Evolutionary conservation across 2,797 vertebrate genomes (phyloP).

Genomic region (Lithobates pipiens): DNA sequence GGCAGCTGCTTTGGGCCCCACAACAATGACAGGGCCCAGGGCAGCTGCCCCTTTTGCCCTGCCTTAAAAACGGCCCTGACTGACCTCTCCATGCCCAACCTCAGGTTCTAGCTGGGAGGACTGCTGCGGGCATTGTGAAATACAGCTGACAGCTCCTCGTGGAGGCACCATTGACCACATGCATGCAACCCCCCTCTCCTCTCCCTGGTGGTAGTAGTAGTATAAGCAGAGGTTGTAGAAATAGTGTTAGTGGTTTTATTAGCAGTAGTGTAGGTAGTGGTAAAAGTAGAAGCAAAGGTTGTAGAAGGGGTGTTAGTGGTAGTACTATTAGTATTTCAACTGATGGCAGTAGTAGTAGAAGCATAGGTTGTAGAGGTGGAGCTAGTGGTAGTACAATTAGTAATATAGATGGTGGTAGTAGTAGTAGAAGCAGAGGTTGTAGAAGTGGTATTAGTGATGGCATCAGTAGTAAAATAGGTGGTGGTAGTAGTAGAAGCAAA

Average conservation of each 20-base stretch:
- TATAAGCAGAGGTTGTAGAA: neutral
- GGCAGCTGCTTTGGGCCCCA: no score
- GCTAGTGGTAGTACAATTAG: neutral
- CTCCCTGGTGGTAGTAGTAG: neutral
- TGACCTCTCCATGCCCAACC: no score
- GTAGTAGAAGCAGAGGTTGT: neutral
- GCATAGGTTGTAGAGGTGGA: neutral
- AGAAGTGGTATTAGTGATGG: neutral
- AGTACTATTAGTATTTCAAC: neutral
- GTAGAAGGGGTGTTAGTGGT: neutral
- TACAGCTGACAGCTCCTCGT: no score
- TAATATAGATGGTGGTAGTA: neutral
- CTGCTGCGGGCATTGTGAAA: no score
- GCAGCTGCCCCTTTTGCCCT: no score
- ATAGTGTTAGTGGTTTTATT: neutral
- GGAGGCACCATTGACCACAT: no score
- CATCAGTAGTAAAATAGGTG: neutral
- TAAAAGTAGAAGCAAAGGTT: neutral
- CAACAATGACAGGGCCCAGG: no score
- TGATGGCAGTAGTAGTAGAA: neutral
- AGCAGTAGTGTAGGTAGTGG: neutral
- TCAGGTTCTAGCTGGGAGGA: no score
- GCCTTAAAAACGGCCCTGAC: no score
- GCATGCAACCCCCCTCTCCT: no score
- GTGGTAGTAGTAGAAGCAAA: neutral